Conservation (phyloP, 1,140 invertebrate genomes). For the Sycophaga agraensis region DNA sequence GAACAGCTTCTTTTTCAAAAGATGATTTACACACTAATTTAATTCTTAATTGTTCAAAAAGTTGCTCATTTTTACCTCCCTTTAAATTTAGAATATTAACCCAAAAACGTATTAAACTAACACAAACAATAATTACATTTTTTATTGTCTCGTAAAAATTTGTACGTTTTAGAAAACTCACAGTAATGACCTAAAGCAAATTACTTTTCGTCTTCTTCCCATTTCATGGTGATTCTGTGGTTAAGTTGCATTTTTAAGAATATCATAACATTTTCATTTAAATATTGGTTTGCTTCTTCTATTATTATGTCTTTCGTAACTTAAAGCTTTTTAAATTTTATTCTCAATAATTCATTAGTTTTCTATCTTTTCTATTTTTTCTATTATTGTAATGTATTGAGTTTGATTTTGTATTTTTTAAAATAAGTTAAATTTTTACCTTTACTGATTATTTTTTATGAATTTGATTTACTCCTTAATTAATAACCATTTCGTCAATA, state of each 20-base stretch:
- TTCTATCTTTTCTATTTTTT: no score
- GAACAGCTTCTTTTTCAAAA: constrained; percentile 30
- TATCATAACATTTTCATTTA: neutral
- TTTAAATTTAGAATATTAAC: constrained; percentile 1
- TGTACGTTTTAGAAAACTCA: constrained; percentile 29
- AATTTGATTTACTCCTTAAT: no score
- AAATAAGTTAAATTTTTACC: no score
- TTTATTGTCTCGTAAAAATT: constrained; percentile 20
- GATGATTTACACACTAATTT: constrained; percentile 22
- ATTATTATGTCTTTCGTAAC: no score
- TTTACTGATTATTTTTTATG: no score
- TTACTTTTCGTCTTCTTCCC: constrained; percentile 30
- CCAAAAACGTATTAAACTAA: neutral
- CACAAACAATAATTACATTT: neutral
- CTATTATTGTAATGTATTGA: no score
- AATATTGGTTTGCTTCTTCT: no score
- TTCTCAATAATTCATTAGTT: no score
- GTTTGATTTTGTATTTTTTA: no score
- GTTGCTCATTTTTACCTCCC: neutral
- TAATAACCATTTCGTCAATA: no score
- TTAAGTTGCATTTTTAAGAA: constrained; percentile 31
- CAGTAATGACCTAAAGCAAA: constrained; percentile 31
- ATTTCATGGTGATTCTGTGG: constrained; percentile 22
- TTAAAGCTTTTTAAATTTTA: no score
- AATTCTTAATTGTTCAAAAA: constrained; percentile 23